Percentiles rank a stretch among this genome's conserved stretches.
Conservation (phyloP, 1,140 invertebrate species). For the Drosophila repleta region DNA sequence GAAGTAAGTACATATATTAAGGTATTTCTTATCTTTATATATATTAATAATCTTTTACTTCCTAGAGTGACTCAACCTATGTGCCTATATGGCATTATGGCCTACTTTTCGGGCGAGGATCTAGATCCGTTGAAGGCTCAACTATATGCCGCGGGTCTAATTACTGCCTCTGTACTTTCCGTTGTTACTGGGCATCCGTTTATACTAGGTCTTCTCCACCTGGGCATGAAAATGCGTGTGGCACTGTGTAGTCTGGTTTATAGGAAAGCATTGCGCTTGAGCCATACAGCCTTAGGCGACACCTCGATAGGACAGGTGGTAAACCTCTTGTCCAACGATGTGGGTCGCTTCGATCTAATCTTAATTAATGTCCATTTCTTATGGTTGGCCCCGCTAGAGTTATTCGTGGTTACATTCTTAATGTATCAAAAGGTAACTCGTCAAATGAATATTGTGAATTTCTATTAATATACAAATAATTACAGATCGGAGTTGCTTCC, state of each 20-base stretch:
- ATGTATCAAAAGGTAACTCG: conserved; percentile 71
- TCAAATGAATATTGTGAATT: not conserved
- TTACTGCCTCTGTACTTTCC: conserved; percentile 84
- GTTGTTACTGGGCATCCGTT: conserved; percentile 86
- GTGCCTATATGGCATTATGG: conserved; percentile 60
- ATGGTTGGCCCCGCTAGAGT: conserved; percentile 86
- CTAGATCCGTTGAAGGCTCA: conserved; percentile 83
- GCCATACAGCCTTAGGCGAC: conserved; percentile 88
- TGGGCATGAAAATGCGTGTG: conserved; percentile 69
- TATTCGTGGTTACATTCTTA: conserved; percentile 84
- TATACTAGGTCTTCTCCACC: conserved; percentile 85
- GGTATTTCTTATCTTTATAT: not conserved
- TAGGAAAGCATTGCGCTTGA: conserved; percentile 87
- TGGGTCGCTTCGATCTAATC: conserved; percentile 81
- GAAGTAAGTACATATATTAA: conserved; percentile 38
- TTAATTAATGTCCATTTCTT: conserved; percentile 81
- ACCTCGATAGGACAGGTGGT: conserved; percentile 92
- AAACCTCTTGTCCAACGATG: conserved; percentile 88
- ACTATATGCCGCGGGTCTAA: conserved; percentile 86
- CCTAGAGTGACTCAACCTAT: conserved; percentile 58
- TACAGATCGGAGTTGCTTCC: conserved; percentile 84
- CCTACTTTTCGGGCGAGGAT: conserved; percentile 55
- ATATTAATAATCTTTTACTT: not conserved
- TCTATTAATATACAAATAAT: not conserved
- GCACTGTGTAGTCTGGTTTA: conserved; percentile 88